phyloP scores from a whole-genome alignment of 2,113 vertebrate species.

The Datnioides undecimradiatus region DNA sequence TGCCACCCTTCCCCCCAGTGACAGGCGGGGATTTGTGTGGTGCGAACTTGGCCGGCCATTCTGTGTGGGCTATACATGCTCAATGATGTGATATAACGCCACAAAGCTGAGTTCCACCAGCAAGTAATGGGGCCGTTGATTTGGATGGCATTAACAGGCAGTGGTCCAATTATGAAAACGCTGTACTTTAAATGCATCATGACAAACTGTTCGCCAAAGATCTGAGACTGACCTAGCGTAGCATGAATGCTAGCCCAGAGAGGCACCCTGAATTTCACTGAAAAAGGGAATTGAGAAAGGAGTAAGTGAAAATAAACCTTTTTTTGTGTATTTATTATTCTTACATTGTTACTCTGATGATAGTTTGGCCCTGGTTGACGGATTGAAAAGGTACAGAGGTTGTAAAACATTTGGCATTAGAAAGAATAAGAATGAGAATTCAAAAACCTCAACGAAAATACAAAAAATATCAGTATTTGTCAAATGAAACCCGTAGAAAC shows the following conservation, averaged over 20 bases:
- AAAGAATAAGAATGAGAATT: background rate
- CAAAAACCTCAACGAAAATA: background rate
- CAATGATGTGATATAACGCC: constrained; percentile 50
- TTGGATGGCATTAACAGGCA: constrained; percentile 21
- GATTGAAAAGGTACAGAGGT: background rate
- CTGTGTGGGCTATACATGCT: constrained; percentile 28
- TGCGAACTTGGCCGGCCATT: constrained; percentile 25
- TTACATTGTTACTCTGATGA: background rate
- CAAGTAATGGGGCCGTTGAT: constrained; percentile 59
- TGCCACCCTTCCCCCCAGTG: background rate
- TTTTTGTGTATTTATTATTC: background rate
- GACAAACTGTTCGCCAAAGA: background rate
- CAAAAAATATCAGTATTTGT: background rate
- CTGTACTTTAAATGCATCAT: background rate
- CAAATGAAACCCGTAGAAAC: background rate
- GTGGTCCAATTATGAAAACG: constrained; percentile 11
- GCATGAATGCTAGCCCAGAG: background rate
- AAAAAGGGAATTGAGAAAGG: background rate
- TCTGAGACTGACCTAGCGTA: background rate
- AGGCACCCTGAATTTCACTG: background rate
- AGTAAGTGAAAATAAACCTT: too few species aligned
- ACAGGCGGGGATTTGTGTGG: constrained; percentile 3
- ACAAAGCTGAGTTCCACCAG: constrained; percentile 34
- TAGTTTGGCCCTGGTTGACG: background rate
- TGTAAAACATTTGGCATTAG: background rate